phyloP scores from a whole-genome alignment of 2,113 vertebrate genomes.

The Charina bottae region DNA sequence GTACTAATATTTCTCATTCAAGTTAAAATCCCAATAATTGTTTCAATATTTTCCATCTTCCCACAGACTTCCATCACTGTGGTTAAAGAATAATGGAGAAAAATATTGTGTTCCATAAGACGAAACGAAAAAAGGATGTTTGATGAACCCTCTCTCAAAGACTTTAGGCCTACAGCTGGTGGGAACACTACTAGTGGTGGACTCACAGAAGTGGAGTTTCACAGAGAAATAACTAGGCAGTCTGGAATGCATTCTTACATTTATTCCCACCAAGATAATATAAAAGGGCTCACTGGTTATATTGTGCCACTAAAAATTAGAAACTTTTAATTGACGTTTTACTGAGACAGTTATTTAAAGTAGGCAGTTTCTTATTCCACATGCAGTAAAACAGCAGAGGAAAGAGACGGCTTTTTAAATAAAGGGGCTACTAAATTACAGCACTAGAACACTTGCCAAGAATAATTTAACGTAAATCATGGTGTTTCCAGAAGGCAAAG shows the following conservation, averaged over 20 bases:
- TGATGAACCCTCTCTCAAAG: not conserved
- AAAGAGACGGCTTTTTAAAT: not conserved
- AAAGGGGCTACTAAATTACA: conserved; percentile 1
- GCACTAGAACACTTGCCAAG: not conserved
- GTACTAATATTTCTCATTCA: not conserved
- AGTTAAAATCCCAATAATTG: not conserved
- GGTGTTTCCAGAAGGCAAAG: not conserved
- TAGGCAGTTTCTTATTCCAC: not conserved
- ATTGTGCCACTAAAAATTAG: not conserved
- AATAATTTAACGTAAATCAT: not conserved
- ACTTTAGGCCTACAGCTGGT: no score
- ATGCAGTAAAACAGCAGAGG: not conserved
- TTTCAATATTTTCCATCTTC: not conserved
- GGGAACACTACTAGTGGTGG: not conserved
- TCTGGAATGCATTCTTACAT: not conserved
- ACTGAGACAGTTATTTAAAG: not conserved
- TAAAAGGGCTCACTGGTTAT: not conserved
- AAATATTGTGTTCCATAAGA: not conserved
- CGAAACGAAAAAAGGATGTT: not conserved
- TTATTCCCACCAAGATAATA: not conserved
- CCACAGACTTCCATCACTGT: not conserved
- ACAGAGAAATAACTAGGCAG: not conserved
- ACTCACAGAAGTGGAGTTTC: not conserved
- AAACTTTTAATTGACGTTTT: not conserved
- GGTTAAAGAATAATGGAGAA: not conserved